These are phyloP conservation scores for Drosophila malerkotliana DNA, from an alignment of 1,140 invertebrate species.

Conservation along the genomic window DNA sequence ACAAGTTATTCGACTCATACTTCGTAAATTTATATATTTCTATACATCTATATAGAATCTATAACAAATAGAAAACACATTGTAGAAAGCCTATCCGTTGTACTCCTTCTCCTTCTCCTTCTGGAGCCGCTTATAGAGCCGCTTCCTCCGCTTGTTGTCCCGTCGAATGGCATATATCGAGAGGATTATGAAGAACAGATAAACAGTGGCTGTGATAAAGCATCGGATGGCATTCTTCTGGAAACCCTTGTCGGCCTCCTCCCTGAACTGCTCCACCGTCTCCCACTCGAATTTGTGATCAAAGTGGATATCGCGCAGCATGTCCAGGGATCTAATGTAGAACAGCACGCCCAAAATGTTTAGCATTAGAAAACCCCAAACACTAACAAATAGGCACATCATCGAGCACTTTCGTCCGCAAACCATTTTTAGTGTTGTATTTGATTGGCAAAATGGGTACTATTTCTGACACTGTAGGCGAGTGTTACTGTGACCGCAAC, in stretches of 20 bases:
- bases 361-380: conserved; percentile 58
- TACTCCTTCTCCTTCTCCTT: neutral
- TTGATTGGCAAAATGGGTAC: neutral
- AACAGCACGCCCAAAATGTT: conserved; percentile 43
- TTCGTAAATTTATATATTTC: neutral
- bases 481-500: conserved; percentile 40
- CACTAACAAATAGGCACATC: conserved; percentile 53
- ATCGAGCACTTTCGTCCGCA: conserved; percentile 42
- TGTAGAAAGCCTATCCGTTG: neutral
- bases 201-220: conserved; percentile 31
- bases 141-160: conserved; percentile 21
- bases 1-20: conserved; percentile 21
- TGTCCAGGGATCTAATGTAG: conserved; percentile 8
- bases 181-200: conserved; percentile 19
- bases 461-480: conserved; percentile 42
- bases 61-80: neutral
- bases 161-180: conserved; percentile 11
- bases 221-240: conserved; percentile 27
- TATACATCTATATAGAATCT: neutral
- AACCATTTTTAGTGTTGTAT: conserved; percentile 14
- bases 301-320: conserved; percentile 22
- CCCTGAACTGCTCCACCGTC: conserved; percentile 21
- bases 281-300: neutral
- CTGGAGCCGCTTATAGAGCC: conserved; percentile 6
- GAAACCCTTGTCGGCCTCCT: conserved; percentile 21